Base-by-base conservation (phyloP, 2,797 vertebrate species). In the Catamblyrhynchus diadema region DNA sequence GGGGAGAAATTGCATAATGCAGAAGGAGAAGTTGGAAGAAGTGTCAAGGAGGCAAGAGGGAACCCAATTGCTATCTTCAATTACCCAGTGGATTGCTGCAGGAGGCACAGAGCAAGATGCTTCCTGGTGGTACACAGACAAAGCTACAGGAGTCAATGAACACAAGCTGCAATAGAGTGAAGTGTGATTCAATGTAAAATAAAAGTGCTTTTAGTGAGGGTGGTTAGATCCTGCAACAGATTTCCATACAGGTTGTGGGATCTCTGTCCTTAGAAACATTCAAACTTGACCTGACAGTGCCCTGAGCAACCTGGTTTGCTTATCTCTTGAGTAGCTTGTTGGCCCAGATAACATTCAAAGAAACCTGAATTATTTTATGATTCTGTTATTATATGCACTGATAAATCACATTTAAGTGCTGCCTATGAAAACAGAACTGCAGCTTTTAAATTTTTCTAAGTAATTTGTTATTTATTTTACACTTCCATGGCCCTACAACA, bases 1-100 rank as follows among this genome's bases (percentile, higher is more conserved):
- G 3, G 8, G 6, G 8, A 66, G 18, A 60, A 45, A 32, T 1
- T 53, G 14, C 8, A 23, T 1, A 0, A 44, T 42, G 30, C 23
- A 42, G 53, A 66, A 81, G 5, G 4, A 64, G 41, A 53, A 32
- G 14, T 3, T 82, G 33, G 10, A 17, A 54, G 9, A 24, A 47
- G 8, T 16, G 22, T 67, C 25, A 67, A 30, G 39, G 37, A 62
- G 18, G 9, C 12, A 44, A 53, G 4, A 4, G 3, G 6, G 11
- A 78, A 37, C 22, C 10, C 14, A 25, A 0, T 7, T 48, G 14
- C 57, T 66, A 25, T 48, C 33, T 53, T 66, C 30, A 45, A 8
- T 8, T 28, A 9, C 5, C 9, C 28, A n/a, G 9, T 13, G 14
- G 4, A 20, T 33, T 45, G 27, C 27, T 62, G 4, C 1, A n/a